Conservation (phyloP, 2,888 invertebrate species). For the Entomobrya multifasciata region DNA sequence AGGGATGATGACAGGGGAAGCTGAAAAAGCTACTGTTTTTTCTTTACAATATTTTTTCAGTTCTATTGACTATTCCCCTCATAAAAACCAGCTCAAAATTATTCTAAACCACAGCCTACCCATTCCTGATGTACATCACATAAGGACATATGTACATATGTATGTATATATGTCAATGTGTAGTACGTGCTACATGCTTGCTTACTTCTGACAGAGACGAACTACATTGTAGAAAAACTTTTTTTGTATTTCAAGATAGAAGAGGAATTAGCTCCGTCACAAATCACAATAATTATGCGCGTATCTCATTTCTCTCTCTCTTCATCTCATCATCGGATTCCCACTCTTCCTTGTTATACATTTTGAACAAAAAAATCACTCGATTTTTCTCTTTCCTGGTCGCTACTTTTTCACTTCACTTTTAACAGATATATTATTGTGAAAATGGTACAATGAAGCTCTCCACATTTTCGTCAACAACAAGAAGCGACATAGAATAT, state of each 20-base stretch:
- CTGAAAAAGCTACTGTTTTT: constrained; percentile 2
- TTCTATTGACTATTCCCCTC: no score
- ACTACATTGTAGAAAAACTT: no score
- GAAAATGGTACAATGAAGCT: constrained; percentile 40
- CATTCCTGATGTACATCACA: no score
- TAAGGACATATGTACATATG: no score
- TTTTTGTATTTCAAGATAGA: constrained; percentile 24
- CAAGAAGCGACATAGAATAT: constrained; percentile 60
- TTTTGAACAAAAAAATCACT: constrained; percentile 36
- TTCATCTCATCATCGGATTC: neutral
- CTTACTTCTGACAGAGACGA: no score
- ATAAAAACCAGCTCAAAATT: no score
- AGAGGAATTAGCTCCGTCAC: constrained; percentile 59
- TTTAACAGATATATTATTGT: constrained; percentile 38
- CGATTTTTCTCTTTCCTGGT: neutral
- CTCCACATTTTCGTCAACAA: constrained; percentile 49
- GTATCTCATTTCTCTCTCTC: neutral
- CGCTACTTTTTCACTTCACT: constrained; percentile 50
- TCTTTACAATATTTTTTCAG: neutral
- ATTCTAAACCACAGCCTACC: no score
- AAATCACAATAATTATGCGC: constrained; percentile 24
- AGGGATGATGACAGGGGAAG: constrained; percentile 38
- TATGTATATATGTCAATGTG: no score
- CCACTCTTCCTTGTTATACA: neutral
- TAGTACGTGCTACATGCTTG: no score